These are phyloP conservation scores for Rhinoderma darwinii DNA, from an alignment of 2,113 vertebrate genomes.

Conservation along the genomic window DNA sequence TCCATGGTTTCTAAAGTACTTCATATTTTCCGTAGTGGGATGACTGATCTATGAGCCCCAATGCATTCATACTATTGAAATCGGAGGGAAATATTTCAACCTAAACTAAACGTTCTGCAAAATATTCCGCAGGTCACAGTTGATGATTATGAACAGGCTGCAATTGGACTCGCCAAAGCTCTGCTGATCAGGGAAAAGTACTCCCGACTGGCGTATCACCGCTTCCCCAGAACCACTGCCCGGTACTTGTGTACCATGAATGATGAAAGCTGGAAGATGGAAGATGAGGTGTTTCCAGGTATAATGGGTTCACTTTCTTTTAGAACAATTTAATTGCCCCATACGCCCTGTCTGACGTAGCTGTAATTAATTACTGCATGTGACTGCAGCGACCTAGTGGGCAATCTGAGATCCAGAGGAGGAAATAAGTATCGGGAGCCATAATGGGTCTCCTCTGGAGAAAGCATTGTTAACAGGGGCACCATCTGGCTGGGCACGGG, in stretches of 20 bases:
- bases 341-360: too few species aligned
- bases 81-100: not conserved
- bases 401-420: too few species aligned
- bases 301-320: slow-evolving; percentile 1
- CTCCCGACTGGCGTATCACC: slow-evolving; percentile 88
- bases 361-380: too few species aligned
- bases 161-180: slow-evolving; percentile 85
- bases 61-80: not conserved
- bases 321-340: not conserved
- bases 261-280: slow-evolving; percentile 76
- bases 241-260: slow-evolving; percentile 79
- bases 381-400: too few species aligned
- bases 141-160: slow-evolving; percentile 94
- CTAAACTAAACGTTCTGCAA: not conserved
- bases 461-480: too few species aligned
- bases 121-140: slow-evolving; percentile 82
- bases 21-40: not conserved
- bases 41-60: not conserved
- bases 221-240: slow-evolving; percentile 84
- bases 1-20: too few species aligned
- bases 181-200: slow-evolving; percentile 94
- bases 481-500: too few species aligned
- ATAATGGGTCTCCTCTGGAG: too few species aligned
- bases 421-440: too few species aligned
- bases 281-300: slow-evolving; percentile 91